phyloP scores from a whole-genome alignment of 2,113 vertebrate genomes.

The Cinclus mexicanus region DNA sequence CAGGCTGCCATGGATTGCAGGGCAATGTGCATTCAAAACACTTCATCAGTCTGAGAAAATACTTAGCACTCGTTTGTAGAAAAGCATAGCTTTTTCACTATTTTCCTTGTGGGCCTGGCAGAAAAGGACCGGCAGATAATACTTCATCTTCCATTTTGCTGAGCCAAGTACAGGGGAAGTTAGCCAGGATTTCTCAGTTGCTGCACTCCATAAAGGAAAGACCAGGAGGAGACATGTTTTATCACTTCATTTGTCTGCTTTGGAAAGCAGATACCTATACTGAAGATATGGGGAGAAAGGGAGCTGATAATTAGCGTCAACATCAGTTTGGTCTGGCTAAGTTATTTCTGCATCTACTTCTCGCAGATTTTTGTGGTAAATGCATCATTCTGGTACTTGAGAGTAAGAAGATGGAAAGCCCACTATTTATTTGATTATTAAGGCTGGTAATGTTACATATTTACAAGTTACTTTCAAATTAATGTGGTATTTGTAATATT shows the following conservation, averaged over 20 bases:
- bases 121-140: background rate
- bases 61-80: background rate
- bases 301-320: background rate
- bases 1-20: background rate
- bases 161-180: background rate
- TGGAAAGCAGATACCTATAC: background rate
- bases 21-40: background rate
- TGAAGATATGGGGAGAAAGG: background rate
- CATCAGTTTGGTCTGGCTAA: background rate
- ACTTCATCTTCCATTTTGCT: background rate
- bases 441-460: background rate
- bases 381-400: background rate
- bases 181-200: background rate
- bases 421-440: background rate
- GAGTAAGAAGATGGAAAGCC: background rate
- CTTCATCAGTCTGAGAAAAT: slow-evolving; percentile 36
- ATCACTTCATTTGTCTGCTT: background rate
- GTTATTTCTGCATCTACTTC: background rate
- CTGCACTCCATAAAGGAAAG: background rate
- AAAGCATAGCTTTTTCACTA: background rate
- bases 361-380: background rate
- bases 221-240: background rate
- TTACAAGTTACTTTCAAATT: background rate
- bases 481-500: background rate
- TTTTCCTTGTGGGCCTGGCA: background rate